Percentiles rank a stretch among this genome's conserved stretches.
Conservation (phyloP, 2,888 invertebrate genomes). For the Coleophora flavipennella region DNA sequence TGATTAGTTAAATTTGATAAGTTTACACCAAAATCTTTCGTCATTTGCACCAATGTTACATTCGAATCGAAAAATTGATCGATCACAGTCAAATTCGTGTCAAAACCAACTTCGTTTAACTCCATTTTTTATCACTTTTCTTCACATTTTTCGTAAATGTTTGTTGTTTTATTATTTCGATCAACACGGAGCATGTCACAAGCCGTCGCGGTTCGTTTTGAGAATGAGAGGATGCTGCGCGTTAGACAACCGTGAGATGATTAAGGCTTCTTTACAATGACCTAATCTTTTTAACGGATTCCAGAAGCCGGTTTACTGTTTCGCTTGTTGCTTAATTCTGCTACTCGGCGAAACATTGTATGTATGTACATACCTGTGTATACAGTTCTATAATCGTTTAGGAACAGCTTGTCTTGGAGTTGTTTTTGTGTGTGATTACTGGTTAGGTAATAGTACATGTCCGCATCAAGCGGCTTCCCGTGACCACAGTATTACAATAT, state of each 20-base stretch:
- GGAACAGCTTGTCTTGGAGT: too few species aligned
- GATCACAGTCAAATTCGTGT: neutral
- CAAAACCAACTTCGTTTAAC: slow-evolving; percentile 1
- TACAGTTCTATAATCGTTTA: too few species aligned
- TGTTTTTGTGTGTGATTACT: too few species aligned
- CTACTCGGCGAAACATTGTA: too few species aligned
- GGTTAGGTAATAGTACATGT: too few species aligned
- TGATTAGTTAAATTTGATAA: slow-evolving; percentile 31
- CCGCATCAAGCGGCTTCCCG: too few species aligned
- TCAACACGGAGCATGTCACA: slow-evolving; percentile 18
- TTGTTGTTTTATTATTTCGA: neutral
- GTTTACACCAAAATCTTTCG: slow-evolving; percentile 33
- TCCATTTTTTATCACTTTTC: neutral
- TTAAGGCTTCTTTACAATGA: too few species aligned
- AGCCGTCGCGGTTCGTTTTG: slow-evolving; percentile 23
- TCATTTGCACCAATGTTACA: slow-evolving; percentile 31
- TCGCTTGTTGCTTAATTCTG: too few species aligned
- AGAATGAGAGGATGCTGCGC: slow-evolving; percentile 38
- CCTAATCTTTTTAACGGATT: too few species aligned
- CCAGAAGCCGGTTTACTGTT: too few species aligned
- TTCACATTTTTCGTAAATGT: slow-evolving; percentile 10
- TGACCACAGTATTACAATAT: too few species aligned
- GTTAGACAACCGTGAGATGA: slow-evolving; percentile 39
- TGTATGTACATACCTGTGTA: too few species aligned
- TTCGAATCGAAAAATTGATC: slow-evolving; percentile 16